Evolutionary conservation across 2,888 invertebrate species (phyloP).

Genomic region (Halocaridina rubra): DNA sequence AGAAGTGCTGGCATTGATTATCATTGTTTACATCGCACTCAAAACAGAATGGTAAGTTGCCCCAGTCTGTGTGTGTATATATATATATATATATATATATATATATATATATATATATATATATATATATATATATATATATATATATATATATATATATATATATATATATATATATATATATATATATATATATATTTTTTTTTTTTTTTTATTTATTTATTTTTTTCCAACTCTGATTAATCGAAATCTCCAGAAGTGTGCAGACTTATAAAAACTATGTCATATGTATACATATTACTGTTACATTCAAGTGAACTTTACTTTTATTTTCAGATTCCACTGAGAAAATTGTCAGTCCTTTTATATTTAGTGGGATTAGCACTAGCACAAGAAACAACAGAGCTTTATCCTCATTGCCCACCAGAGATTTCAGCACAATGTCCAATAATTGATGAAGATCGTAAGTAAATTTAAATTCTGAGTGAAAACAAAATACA

Average conservation of each 20-base stretch:
- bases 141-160: conserved; percentile 12
- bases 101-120: neutral
- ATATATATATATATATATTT: neutral
- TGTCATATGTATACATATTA: neutral
- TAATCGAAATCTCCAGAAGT: neutral
- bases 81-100: neutral
- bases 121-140: neutral
- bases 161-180: neutral
- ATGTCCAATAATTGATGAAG: too few relatives aligned
- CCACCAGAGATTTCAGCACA: too few relatives aligned
- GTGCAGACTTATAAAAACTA: neutral
- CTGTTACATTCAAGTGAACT: neutral
- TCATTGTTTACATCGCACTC: too few relatives aligned
- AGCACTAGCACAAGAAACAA: neutral
- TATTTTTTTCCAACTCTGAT: neutral
- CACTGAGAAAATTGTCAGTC: neutral
- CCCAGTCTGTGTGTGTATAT: neutral
- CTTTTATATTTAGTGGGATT: neutral
- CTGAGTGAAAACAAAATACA: too few relatives aligned
- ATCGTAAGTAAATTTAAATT: too few relatives aligned
- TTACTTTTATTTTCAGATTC: neutral
- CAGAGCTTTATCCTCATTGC: too few relatives aligned
- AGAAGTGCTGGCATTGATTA: too few relatives aligned
- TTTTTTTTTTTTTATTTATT: neutral
- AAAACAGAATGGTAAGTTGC: too few relatives aligned